Base-by-base conservation (phyloP, 2,888 invertebrate genomes). In the Harpagoxenus sublaevis region DNA sequence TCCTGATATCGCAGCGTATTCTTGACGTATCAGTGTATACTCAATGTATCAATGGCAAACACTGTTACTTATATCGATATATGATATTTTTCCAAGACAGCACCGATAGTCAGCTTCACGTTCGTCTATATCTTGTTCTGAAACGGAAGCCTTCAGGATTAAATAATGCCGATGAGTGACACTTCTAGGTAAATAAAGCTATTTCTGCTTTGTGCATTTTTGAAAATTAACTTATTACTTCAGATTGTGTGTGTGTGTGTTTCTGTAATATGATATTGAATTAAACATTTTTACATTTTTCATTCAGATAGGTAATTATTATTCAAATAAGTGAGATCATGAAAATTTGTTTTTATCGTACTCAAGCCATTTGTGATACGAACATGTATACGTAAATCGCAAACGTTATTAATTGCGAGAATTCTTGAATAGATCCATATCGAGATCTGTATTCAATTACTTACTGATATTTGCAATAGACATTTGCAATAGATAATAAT, bases 21-120 rank as follows among this genome's bases (percentile, higher is more conserved):
- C 45, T 66, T 35, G 15, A 81, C 62, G 23, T 75, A 62, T 74
- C 51, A 74, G 28, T 62, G 42, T 57, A 39, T 51, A 18, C 28
- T 45, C 5, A 18, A 51, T 55, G 23, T 81, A 65, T 83, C 55
- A 65, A 65, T 78, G 23, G 35, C 39, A 81, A 81, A 81, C 35
- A 62, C 35, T 62, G 48, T 60, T 39, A 62, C 3, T 60, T 51
- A 60, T 53, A 68, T 70, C 71, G 23, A n/a, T n/a, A n/a, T n/a
- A n/a, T 78, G 31, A 68, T 70, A 45, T 78, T 70, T 78, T 78
- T 57, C 3, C 15, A 55, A 23, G 77, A 28, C 65, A 42, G 42
- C 12, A 4, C 12, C 18, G 55, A 78, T 78, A 78, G n/a, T 35
- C 28, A 48, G 3, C 42, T 31, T 62, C 18, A n/a, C 53, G 39